Conservation (phyloP, 2,797 vertebrate species). For the Potorous gilbertii region DNA sequence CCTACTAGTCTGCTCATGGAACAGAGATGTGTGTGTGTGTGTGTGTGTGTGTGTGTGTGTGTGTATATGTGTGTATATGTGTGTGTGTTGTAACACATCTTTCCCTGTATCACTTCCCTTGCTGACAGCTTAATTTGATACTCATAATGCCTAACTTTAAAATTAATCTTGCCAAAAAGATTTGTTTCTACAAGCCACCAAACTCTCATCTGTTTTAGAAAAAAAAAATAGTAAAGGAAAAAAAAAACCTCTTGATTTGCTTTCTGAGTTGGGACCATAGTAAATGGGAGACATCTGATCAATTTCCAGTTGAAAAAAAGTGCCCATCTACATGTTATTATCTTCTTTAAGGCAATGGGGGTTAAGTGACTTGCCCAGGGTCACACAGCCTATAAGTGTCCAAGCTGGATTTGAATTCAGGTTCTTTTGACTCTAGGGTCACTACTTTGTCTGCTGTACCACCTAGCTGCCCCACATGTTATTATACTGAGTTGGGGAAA, state of each 20-base stretch:
- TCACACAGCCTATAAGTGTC: no score
- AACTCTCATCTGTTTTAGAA: conserved; percentile 71
- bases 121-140: conserved; percentile 87
- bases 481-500: conserved; percentile 11
- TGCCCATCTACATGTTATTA: conserved; percentile 26
- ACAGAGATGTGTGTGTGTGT: conserved; percentile 38
- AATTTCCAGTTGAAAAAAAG: conserved; percentile 51
- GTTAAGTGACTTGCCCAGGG: no score
- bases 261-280: conserved; percentile 62
- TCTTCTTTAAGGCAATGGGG: no score
- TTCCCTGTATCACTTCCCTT: conserved; percentile 80
- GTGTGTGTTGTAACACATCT: conserved; percentile 74
- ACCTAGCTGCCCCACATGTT: background rate
- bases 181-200: conserved; percentile 80
- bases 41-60: conserved; percentile 20
- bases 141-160: conserved; percentile 82
- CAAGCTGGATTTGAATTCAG: no score
- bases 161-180: conserved; percentile 82
- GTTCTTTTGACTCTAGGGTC: no score
- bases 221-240: conserved; percentile 62
- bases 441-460: no score
- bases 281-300: conserved; percentile 49
- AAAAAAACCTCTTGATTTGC: conserved; percentile 47
- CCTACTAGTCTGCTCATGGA: conserved; percentile 68
- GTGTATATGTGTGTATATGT: background rate